Conservation (phyloP, 1,140 invertebrate genomes). For the Cylas formicarius region DNA sequence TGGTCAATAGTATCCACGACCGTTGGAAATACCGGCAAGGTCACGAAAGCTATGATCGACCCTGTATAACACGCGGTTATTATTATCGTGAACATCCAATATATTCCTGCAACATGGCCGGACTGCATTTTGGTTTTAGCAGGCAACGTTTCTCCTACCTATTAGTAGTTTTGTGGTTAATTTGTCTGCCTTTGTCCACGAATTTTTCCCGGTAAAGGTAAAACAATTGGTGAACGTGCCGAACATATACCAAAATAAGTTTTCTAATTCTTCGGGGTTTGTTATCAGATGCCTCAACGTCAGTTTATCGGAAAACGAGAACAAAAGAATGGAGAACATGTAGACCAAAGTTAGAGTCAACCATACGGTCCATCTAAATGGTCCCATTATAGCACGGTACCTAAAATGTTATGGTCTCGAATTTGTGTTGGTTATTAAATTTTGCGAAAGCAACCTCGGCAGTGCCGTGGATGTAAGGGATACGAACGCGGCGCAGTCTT, state of each 20-base stretch:
- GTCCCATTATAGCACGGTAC: conserved; percentile 72
- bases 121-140: not conserved
- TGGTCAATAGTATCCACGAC: conserved; percentile 59
- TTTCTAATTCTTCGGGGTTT: conserved; percentile 60
- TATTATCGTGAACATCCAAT: conserved; percentile 74
- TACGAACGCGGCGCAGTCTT: conserved; percentile 68
- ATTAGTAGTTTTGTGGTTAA: conserved; percentile 59
- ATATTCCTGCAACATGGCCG: conserved; percentile 49
- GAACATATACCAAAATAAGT: conserved; percentile 75
- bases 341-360: conserved; percentile 59
- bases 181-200: conserved; percentile 61
- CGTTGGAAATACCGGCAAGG: conserved; percentile 60
- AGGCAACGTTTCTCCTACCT: conserved; percentile 43
- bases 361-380: conserved; percentile 72
- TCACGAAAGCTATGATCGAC: conserved; percentile 72
- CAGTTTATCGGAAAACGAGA: conserved; percentile 61
- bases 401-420: conserved; percentile 39
- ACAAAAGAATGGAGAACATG: conserved; percentile 60
- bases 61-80: conserved; percentile 72
- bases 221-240: conserved; percentile 75
- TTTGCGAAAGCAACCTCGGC: conserved; percentile 49
- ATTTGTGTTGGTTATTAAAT: conserved; percentile 1
- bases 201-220: conserved; percentile 58
- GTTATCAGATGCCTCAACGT: conserved; percentile 54
- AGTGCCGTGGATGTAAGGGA: conserved; percentile 65